Base-by-base conservation (phyloP, 2,113 vertebrate genomes). In the Suricata suricatta region DNA sequence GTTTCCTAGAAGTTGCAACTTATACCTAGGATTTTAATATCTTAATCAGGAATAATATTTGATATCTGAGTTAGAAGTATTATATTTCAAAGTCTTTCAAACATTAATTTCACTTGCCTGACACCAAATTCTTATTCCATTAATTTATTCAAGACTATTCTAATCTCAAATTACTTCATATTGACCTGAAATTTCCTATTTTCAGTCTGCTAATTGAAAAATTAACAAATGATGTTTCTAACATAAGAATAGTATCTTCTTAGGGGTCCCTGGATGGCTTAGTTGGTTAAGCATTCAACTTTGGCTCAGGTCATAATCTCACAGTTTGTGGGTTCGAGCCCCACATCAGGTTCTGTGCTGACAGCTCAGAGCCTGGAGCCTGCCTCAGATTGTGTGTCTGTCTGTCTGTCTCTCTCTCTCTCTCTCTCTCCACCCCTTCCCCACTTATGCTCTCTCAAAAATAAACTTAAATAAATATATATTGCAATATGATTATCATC, bases 141-240 rank as follows among this genome's bases (percentile, higher is more conserved):
- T 57, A 35, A 74, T 71, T 89, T 15, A 80, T 88, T 95, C n/a
- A 84, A 54, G 69, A 89, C 60, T 44, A 77, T 66, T 82, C 8
- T 92, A 69, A 82, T 88, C n/a, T 92, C 50, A 83, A 23, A 92
- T 83, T 13, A 12, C 50, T 71, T 74, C 17, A 50, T 83, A 31
- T 41, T 52, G 21, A 52, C 50, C 11, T 54, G n/a, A 69, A 79
- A 77, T 88, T 52, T 69, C 10, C 77, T 92, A 27, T 82, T 63
- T 92, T 83, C 69, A 63, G 50, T 3, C 60, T 82, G 47, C 12
- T 88, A 19, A 52, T 80, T 93, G 52, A 93, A 92, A 96, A 92
- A 85, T 84, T 71, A 95, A 72, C 29, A 66, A 77, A 47, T 85
- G 5, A 17, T 60, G 17, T 29, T 92, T 95, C 23, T 54, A 89